Base-by-base conservation (phyloP, 1,140 invertebrate genomes). In the Forficula auricularia region DNA sequence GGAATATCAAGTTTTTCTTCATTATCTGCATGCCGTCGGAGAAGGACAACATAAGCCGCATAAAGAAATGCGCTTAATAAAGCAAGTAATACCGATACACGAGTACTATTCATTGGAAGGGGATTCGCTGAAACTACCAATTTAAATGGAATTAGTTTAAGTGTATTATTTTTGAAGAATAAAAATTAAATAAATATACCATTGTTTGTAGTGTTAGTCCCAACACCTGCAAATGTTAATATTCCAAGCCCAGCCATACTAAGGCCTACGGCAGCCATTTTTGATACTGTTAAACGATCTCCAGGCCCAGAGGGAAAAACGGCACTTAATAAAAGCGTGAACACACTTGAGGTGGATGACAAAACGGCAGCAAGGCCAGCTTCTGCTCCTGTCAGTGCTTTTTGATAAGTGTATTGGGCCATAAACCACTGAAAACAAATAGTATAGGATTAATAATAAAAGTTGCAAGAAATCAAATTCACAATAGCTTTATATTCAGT, bases 1-100 rank as follows among this genome's bases (percentile, higher is more conserved):
- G 82, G 79, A 58, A 90, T 81, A 60, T 89, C 82, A 56, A 90
- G 73, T 61, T 82, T 82, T 52, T 87, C 82, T 63, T 90, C 85
- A 53, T 82, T 74, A 53, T 84, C 79, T 10, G 86, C 79, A 62
- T 81, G 81, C 53, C 77, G 67, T 52, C 76, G 69, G 2, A 91
- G 64, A 52, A 86, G 77, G 38, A 90, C 85, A 47, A 89, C 66
- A 61, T 88, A 90, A 9, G 72, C 63, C 18, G 85, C 80, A 65
- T 88, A 88, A 49, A 84, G 79, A 54, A 88, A 73, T 43, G 86
- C 79, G 60, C 85, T 85, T 50, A 78, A 66, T 47, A 90, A 58
- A 20, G 82, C 74, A 64, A 87, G 60, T 63, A 71, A 10, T 6
- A 27, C 22, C 4, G 22, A 27, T 27, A 10, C 19, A 53, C 16